A percentile compares a stretch with the other conserved stretches of the same genome.
These are phyloP conservation scores for Drosophila elegans DNA, from an alignment of 1,140 invertebrate species.

Conservation along the genomic window DNA sequence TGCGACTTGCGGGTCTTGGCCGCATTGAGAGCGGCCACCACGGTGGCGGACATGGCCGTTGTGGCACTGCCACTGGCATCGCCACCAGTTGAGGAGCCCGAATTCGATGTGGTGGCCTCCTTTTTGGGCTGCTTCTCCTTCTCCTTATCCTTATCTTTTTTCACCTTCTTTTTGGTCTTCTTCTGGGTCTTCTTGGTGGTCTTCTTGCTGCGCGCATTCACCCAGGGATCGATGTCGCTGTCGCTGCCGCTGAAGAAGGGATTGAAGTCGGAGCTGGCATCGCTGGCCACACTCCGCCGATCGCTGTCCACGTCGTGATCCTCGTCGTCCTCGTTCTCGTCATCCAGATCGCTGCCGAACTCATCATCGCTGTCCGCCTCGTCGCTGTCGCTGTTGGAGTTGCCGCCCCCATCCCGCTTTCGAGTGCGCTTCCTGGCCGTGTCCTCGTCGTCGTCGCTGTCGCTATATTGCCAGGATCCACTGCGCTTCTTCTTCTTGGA, in stretches of 20 bases:
- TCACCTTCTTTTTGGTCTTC: constrained; percentile 86
- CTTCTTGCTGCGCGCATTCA: constrained; percentile 86
- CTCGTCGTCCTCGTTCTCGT: constrained; percentile 54
- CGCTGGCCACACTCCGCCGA: constrained; percentile 81
- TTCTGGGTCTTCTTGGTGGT: constrained; percentile 62
- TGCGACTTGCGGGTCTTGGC: constrained; percentile 86
- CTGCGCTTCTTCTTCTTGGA: constrained; percentile 67
- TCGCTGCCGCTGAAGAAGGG: constrained; percentile 95
- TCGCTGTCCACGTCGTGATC: constrained; percentile 79
- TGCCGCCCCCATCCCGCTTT: constrained; percentile 17
- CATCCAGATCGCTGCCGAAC: constrained; percentile 29
- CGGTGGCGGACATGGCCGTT: constrained; percentile 50
- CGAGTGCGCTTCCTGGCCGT: constrained; percentile 9
- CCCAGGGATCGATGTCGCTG: constrained; percentile 93
- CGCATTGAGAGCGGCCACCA: constrained; percentile 60
- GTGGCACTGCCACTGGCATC: constrained; percentile 27
- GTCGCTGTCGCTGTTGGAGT: constrained; percentile 60
- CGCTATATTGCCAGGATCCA: constrained; percentile 75
- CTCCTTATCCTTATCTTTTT: constrained; percentile 84
- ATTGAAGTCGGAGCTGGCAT: constrained; percentile 93
- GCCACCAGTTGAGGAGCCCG: constrained; percentile 20
- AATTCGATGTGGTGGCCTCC: constrained; percentile 29
- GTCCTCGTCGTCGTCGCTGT: constrained; percentile 59
- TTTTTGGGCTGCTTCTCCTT: constrained; percentile 78
- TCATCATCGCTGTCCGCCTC: constrained; percentile 48